Base-by-base conservation (phyloP, 2,888 invertebrate species). In the Cetonia aurata region DNA sequence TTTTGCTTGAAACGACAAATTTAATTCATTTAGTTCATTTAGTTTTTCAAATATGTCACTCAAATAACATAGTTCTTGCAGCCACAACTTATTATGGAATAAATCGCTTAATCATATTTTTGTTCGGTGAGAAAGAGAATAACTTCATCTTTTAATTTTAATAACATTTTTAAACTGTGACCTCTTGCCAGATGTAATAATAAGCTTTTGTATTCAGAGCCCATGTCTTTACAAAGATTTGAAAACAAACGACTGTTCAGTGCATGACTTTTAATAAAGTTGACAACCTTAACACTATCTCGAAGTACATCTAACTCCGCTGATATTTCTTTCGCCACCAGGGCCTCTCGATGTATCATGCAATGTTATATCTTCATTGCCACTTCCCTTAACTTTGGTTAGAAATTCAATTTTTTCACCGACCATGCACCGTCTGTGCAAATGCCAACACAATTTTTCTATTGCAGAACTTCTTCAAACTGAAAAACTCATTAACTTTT, bases 201-300 rank as follows among this genome's bases (percentile, higher is more conserved):
- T 25, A 25, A 25, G 25, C 25, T 25, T 25, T 25, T 1, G 25
- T 25, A 25, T 25, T 25, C 25, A 25, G 76, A 72, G 67, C 74
- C 76, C 74, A 70, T 76, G 62, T 73, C 75, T 62, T 75, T 73
- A 71, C 75, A 77, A 59, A 76, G 71, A 66, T 69, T 73, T 71
- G 69, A 67, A 77, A 77, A 77, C 69, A 78, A 72, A 52, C 77
- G 71, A 53, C 71, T 75, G 70, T 78, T 77, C 71, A 78, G 75
- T 56, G 76, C 75, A 69, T 72, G 68, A 68, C 70, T 73, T 65
- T 75, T 77, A 72, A 77, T 79, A 74, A 76, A 77, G 73, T 78
- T 78, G 68, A 77, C 73, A 70, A 77, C 73, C 67, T 75, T 73
- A 68, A 76, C 75, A 69, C 70, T 74, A 74, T 76, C 74, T 53